Evolutionary conservation across 2,797 vertebrate genomes (phyloP).

Genomic region (Podarcis siculus): DNA sequence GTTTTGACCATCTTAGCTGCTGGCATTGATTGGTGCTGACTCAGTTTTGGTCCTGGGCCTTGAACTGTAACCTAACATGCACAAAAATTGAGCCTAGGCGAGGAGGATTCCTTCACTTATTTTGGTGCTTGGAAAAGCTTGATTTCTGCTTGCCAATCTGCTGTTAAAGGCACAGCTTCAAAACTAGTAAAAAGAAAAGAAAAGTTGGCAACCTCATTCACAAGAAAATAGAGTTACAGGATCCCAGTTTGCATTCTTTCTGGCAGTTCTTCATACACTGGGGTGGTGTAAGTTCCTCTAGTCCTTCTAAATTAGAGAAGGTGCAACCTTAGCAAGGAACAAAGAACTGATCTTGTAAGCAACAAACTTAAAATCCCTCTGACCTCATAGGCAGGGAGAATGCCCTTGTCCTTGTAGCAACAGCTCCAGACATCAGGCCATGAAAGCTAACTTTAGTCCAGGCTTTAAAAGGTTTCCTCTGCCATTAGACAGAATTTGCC

Average conservation of each 20-base stretch:
- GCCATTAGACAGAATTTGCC: constrained; percentile 23
- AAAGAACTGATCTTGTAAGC: not conserved
- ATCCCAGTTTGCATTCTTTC: not conserved
- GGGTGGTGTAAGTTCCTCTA: not conserved
- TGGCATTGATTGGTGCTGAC: not conserved
- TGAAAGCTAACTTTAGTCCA: not conserved
- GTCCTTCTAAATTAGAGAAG: not conserved
- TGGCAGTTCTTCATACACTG: not conserved
- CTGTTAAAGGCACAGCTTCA: not conserved
- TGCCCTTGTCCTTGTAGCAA: not conserved
- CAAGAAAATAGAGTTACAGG: not conserved
- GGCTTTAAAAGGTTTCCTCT: constrained; percentile 14
- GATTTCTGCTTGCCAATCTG: not conserved
- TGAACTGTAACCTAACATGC: not conserved
- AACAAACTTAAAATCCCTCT: not conserved
- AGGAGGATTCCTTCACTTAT: not conserved
- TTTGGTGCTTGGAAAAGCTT: not conserved
- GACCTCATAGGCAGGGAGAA: not conserved
- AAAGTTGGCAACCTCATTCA: not conserved
- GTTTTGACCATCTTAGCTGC: not conserved
- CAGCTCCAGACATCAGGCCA: not conserved
- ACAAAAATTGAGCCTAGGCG: not conserved
- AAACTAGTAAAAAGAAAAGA: not conserved
- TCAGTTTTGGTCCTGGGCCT: not conserved
- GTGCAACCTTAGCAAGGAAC: not conserved